Evolutionary conservation across 2,888 invertebrate genomes (phyloP), one percentile per base, ranked within the genome.

Genomic region (Pseudoips prasinana): DNA sequence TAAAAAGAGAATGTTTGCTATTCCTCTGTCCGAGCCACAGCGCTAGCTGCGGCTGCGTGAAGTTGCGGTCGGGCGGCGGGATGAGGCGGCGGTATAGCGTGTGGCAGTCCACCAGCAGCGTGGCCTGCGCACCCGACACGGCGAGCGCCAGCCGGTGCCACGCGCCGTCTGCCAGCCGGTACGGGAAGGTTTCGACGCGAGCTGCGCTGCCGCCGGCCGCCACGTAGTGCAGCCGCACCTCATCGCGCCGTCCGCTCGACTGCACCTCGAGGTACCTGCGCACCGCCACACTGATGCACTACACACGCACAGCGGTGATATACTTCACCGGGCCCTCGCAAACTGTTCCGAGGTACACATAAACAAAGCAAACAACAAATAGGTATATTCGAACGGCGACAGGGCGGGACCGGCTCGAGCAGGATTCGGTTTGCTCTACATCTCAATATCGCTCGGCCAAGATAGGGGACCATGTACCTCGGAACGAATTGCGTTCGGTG

Each of bases 1-100:
- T 96, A 87, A 95, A 96, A 73, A 94, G 90, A 75, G 94, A 96
- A 89, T 95, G 95, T 76, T 93, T 93, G 80, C 91, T 91, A 84
- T 94, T 95, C 73, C 96, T 92, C 89, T 96, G 96, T 58, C 96
- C 97, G 51, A 97, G 90, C 95, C 95, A 96, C 54, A 97, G 91
- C 59, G 94, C 90, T 45, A 92, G 90, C 77, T 92, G 92, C 31
- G 93, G 93, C 65, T 92, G 90, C 36, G 93, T 91, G 80, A 94
- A 93, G 83, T 94, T 94, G 58, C 94, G 92, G 73, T 94, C 93
- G 36, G 95, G 94, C 51, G 92, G 93, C 56, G 93, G 91, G 64
- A 95, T 92, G 61, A 94, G 91, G 67, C 95, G 92, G 80, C 94
- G 93, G 90, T 95, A 96, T 53, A 95, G 90, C 58, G 94, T 93